phyloP scores from a whole-genome alignment of 2,888 invertebrate genomes.

The Doris montereyensis region DNA sequence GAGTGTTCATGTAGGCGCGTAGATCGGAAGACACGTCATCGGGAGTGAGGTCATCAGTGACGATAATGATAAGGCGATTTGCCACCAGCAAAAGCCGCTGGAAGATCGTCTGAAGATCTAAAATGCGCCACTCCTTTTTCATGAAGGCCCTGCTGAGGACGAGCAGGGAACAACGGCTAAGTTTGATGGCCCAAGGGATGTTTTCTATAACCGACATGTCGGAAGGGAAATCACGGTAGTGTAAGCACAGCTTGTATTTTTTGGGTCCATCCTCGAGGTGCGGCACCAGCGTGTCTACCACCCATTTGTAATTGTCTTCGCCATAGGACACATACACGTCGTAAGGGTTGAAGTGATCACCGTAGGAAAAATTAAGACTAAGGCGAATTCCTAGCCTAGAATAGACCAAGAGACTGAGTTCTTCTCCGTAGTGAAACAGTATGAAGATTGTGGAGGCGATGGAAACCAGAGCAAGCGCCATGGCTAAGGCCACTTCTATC shows the following conservation, averaged over 20 bases:
- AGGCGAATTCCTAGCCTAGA: slow-evolving; percentile 49
- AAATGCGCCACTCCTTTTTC: slow-evolving; percentile 45
- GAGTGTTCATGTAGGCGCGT: slow-evolving; percentile 43
- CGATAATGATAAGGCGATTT: slow-evolving; percentile 39
- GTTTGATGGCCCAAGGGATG: slow-evolving; percentile 74
- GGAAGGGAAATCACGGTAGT: slow-evolving; percentile 60
- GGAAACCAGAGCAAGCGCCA: slow-evolving; percentile 30
- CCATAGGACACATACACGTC: slow-evolving; percentile 94
- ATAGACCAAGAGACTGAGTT: slow-evolving; percentile 43
- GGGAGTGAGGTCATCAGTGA: slow-evolving; percentile 36
- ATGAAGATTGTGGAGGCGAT: slow-evolving; percentile 39
- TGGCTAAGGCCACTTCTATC: slow-evolving; percentile 31
- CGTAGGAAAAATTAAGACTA: slow-evolving; percentile 39
- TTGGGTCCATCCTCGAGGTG: slow-evolving; percentile 80
- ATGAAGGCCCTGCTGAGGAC: slow-evolving; percentile 44
- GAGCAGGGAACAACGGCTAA: slow-evolving; percentile 42
- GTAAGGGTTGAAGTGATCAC: slow-evolving; percentile 73
- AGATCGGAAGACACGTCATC: slow-evolving; percentile 39
- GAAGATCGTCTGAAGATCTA: slow-evolving; percentile 42
- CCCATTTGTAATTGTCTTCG: slow-evolving; percentile 83
- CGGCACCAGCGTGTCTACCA: slow-evolving; percentile 86
- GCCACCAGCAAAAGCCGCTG: slow-evolving; percentile 38
- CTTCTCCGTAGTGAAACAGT: slow-evolving; percentile 31
- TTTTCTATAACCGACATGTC: slow-evolving; percentile 81
- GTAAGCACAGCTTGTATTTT: slow-evolving; percentile 74